Evolutionary conservation across 2,113 vertebrate genomes (phyloP).

Genomic region (Phaethon lepturus): DNA sequence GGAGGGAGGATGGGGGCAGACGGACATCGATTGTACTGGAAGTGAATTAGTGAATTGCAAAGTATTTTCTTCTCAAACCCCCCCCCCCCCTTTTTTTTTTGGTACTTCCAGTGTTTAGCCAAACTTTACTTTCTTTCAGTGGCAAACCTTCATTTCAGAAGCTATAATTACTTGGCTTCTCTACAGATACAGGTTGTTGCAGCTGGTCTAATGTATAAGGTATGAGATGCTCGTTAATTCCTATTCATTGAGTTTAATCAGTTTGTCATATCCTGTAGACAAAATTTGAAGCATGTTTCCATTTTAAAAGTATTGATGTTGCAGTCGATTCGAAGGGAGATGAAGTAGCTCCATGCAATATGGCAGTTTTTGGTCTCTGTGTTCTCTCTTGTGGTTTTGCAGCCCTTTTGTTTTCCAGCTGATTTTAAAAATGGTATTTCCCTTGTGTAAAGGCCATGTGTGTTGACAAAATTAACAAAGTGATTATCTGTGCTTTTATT

Average conservation of each 20-base stretch:
- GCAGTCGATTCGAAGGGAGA: background rate
- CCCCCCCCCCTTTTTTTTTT: no score
- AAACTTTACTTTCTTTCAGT: background rate
- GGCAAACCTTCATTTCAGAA: background rate
- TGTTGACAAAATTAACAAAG: background rate
- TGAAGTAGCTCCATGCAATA: background rate
- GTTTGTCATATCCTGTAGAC: slow-evolving; percentile 24
- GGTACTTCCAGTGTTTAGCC: background rate
- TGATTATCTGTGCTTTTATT: background rate
- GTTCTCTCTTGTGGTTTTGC: background rate
- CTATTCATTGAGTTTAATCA: slow-evolving; percentile 22
- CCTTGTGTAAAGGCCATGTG: background rate
- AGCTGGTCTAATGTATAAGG: background rate
- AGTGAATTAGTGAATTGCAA: background rate
- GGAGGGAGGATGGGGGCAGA: fast-evolving
- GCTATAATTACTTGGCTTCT: background rate
- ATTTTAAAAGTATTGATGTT: slow-evolving; percentile 23
- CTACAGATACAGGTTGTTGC: background rate
- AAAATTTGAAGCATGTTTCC: slow-evolving; percentile 27
- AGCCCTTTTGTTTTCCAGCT: slow-evolving; percentile 42
- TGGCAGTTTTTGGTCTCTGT: background rate
- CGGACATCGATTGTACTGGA: background rate
- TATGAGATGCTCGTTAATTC: slow-evolving; percentile 18
- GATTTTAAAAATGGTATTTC: slow-evolving; percentile 32
- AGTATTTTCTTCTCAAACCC: background rate